Evolutionary conservation across 2,113 vertebrate species (phyloP), one percentile per base, ranked within the genome.

Genomic region (Ploceus nigricollis): DNA sequence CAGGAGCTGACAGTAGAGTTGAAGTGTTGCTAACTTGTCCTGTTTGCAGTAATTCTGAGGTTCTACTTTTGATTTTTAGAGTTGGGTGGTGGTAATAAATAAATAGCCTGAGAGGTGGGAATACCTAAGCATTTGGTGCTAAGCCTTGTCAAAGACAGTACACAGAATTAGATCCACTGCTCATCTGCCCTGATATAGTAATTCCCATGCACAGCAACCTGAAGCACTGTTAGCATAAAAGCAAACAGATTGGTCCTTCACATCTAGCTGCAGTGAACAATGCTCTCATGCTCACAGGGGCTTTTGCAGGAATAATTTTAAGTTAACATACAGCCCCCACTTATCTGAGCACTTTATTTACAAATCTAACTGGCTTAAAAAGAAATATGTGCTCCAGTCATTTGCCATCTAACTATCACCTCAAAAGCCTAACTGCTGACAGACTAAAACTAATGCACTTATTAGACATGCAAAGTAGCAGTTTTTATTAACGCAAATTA

Each of bases 41-140:
- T 63, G 63, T 17, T 93, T 33, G 70, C 42, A 82, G 16, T 39
- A 87, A 79, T 90, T 82, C 61, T 47, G 47, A 20, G 31, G 71
- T 77, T 88, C 58, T 88, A 22, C 76, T 89, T 83, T 37, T 58
- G 47, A 21, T 89, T 80, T 86, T 39, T 39, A 42, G 30, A 90
- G 58, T 42, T 73, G 54, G 16, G 30, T 66, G 60, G 27, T 48
- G 33, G 68, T 18, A 83, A 86, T 44, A 92, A 94, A 94, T 45
- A 89, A 86, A 86, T 42, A 92, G 82, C 33, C 89, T 56, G 76
- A 90, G 90, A 93, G 91, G 95, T 96, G 94, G 91, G 89, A 94
- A 96, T 83, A 92, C 44, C 42, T 81, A 90, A 88, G 78, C 78
- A 66, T 80, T 61, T 90, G 82, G 84, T 94, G 91, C 61, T 93